phyloP scores from a whole-genome alignment of 2,113 vertebrate genomes.

The Bothrops jararaca region DNA sequence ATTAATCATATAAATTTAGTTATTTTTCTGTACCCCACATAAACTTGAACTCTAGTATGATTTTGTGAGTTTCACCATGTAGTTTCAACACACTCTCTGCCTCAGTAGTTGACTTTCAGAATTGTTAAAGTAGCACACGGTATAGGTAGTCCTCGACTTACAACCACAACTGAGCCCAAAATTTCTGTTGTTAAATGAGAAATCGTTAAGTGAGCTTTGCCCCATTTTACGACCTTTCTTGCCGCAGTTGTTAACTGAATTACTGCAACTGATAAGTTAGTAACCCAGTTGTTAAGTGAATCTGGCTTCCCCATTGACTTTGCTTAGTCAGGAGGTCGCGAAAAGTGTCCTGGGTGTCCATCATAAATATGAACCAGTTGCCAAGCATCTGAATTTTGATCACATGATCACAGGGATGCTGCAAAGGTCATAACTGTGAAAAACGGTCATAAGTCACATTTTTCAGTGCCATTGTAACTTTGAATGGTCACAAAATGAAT shows the following conservation, averaged over 20 bases:
- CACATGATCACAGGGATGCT: neutral
- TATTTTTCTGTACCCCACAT: neutral
- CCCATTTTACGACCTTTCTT: neutral
- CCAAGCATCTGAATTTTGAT: neutral
- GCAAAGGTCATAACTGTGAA: neutral
- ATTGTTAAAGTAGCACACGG: neutral
- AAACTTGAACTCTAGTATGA: neutral
- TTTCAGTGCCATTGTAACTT: neutral
- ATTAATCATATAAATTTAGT: neutral
- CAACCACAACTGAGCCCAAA: neutral
- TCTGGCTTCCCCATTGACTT: neutral
- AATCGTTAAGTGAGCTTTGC: neutral
- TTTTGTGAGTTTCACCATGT: slow-evolving; percentile 46
- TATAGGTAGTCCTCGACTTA: neutral
- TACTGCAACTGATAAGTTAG: neutral
- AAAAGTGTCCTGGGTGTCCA: no score
- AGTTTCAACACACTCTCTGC: neutral
- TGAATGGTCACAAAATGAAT: neutral
- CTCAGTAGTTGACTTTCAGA: neutral
- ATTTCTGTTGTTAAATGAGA: neutral
- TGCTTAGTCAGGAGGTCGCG: neutral
- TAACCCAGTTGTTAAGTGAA: neutral
- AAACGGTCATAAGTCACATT: neutral
- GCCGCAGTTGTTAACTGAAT: neutral
- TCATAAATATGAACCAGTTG: neutral